Evolutionary conservation across 1,140 invertebrate genomes (phyloP), one percentile per base, ranked within the genome.

Genomic region (Micrasema minimum): DNA sequence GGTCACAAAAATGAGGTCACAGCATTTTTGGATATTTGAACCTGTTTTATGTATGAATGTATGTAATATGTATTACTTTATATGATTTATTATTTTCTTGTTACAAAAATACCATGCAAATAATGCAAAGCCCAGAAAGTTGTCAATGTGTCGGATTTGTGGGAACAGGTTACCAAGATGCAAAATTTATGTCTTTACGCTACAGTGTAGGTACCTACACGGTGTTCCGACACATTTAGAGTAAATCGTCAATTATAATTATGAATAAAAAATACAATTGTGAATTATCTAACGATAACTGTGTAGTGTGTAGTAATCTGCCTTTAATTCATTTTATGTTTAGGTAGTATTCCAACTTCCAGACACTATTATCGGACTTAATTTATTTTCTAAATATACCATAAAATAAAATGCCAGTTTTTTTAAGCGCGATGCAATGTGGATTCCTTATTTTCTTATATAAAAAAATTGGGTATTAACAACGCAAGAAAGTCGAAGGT

Each of bases 131-230:
- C 12, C 18, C 16, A 3, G 26, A 59, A 20, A 57, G 53, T 18
- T 57, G 53, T 57, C 53, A 62, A 38, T 18, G 53, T 38, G 53
- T 57, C 31, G 53, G 53, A 7, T 51, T 57, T 57, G 53, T 57
- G 53, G 53, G 53, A 16, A 57, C 53, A 57, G 53, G 31, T 38
- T 57, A 57, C 51, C 12, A 7, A 18, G 37, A 57, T 16, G 9
- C 37, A n/a, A n/a, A 57, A 57, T 35, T 57, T 35, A 35, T 57
- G 1, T 10, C 53, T 35, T 16, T n/a, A 10, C 0, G 26, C n/a
- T 16, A 57, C 26, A 57, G 26, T 23, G n/a, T 35, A n/a, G 26
- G 22, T 20, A 6, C 16, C 10, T 6, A 45, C 1, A 11, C 5
- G 11, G 11, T 11, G 11, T 38, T 38, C 4, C 41, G 2, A 43